These are phyloP conservation scores for Platalea minor DNA, from an alignment of 2,797 vertebrate genomes.

Conservation along the genomic window DNA sequence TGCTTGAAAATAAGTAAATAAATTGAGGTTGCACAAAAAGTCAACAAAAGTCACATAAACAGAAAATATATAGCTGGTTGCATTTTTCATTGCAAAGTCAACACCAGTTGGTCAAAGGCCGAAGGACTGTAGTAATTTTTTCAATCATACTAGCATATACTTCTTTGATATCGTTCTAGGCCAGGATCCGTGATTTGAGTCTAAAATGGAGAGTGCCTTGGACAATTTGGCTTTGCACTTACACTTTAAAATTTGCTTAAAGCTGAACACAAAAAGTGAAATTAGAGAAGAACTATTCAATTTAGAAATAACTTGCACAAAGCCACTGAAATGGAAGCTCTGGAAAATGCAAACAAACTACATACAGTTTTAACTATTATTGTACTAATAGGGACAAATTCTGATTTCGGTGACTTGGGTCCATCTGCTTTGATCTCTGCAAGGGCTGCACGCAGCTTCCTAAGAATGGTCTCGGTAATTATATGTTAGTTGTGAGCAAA, in stretches of 20 bases:
- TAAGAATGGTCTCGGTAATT: not conserved
- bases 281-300: not conserved
- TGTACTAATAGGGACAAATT: not conserved
- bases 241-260: not conserved
- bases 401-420: not conserved
- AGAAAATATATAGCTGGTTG: not conserved
- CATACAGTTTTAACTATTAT: not conserved
- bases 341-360: slow-evolving; percentile 6
- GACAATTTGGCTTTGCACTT: not conserved
- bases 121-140: not conserved
- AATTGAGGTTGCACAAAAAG: not conserved
- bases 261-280: not conserved
- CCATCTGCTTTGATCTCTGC: not conserved
- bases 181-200: not conserved
- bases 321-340: not conserved
- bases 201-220: not conserved
- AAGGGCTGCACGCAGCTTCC: not conserved
- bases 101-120: not conserved
- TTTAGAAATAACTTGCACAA: not conserved
- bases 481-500: not conserved
- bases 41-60: not conserved
- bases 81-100: not conserved
- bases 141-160: not conserved
- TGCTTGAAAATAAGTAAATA: not conserved
- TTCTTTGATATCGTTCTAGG: not conserved